phyloP scores from a whole-genome alignment of 2,113 vertebrate genomes.

The Fukomys damarensis region DNA sequence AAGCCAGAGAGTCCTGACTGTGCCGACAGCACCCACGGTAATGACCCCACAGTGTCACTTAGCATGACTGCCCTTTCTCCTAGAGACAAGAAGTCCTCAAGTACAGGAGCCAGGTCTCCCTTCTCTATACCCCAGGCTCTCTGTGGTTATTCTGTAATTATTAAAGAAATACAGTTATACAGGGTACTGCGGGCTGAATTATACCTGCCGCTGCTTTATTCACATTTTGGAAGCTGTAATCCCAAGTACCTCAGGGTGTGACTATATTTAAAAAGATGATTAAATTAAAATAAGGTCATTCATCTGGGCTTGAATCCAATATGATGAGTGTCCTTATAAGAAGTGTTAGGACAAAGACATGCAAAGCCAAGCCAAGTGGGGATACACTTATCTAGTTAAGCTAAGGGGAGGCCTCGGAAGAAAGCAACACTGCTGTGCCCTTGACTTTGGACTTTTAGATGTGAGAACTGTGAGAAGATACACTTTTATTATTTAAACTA shows the following conservation, averaged over 20 bases:
- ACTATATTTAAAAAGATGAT: background rate
- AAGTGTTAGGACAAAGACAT: background rate
- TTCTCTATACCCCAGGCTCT: background rate
- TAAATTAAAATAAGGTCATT: background rate
- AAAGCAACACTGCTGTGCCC: background rate
- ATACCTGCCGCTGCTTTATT: background rate
- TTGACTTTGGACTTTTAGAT: background rate
- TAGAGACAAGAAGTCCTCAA: background rate
- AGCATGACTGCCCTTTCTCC: background rate
- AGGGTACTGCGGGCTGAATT: background rate
- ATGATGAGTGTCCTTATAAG: background rate
- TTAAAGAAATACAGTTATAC: background rate
- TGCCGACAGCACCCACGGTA: background rate
- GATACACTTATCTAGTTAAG: no score
- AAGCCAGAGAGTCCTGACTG: background rate
- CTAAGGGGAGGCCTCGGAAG: background rate
- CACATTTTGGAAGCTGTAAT: background rate
- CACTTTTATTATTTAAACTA: background rate
- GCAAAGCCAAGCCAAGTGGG: background rate
- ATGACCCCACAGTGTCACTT: background rate
- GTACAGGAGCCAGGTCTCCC: background rate
- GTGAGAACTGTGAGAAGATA: background rate
- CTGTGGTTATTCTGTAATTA: background rate
- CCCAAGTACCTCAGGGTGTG: background rate
- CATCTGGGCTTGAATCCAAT: background rate